Evolutionary conservation across 2,888 invertebrate species (phyloP), one percentile per base, ranked within the genome.

Genomic region (Dyspetes luteomarginatus): DNA sequence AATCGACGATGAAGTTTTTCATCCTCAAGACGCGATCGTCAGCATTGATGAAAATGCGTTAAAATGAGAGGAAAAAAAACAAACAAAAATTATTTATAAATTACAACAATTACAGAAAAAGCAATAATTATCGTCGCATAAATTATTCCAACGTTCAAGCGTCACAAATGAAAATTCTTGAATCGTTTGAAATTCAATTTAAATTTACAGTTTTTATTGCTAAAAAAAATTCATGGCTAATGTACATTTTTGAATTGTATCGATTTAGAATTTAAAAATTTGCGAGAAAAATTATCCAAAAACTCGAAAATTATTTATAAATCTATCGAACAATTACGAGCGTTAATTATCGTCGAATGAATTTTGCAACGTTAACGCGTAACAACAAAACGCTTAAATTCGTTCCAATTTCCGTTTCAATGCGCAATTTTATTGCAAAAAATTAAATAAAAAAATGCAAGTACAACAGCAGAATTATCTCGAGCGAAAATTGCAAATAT

Each of bases 1-100:
- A 26, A 12, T 22, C 50, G 69, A 81, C 24, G 81, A 78, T 24
- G 52, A 78, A 43, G 68, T 65, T 28, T 78, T 78, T 60, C 65
- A 69, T 26, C 48, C 78, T 7, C 58, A 50, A 24, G 62, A 73
- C 36, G 28, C 28, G 15, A 52, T 55, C 15, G 15, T 17, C 9
- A 52, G 9, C 22, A 41, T 43, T 26, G 48, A 71, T 7, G 45
- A 71, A 45, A 58, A 45, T 3, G 19, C 56, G 3, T 3, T 28
- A 7, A 30, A 71, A 58, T 43, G 41, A 43, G 43, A 45, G 12
- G 4, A 17, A 41, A 36, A 7, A 19, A 12, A 36, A n/a, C 24
- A 52, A 15, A 68, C 4, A n/a, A 19, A 17, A 58, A 60, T n/a
- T 7, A 24, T 12, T n/a, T n/a, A n/a, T n/a, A n/a, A n/a, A n/a